phyloP scores from a whole-genome alignment of 2,797 vertebrate genomes.

The Peromyscus melanophrys region DNA sequence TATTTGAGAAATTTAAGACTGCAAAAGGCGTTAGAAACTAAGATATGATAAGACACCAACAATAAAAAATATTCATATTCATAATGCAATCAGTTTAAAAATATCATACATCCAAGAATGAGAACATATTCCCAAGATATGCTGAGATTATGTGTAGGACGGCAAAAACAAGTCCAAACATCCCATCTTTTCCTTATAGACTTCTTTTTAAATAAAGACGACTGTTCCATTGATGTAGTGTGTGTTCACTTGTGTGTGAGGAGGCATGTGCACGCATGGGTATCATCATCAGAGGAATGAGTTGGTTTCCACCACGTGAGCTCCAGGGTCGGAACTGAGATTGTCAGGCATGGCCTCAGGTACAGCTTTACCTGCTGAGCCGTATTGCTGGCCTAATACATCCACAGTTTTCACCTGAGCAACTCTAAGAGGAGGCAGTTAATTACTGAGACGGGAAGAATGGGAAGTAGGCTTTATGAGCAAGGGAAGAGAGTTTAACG shows the following conservation, averaged over 20 bases:
- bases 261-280: not conserved
- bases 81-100: not conserved
- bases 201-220: not conserved
- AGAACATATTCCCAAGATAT: not conserved
- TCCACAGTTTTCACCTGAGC: not conserved
- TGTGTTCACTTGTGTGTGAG: not conserved
- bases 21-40: conserved; percentile 52
- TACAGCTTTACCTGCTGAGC: not conserved
- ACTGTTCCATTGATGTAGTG: not conserved
- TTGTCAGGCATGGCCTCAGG: not conserved
- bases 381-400: accelerated
- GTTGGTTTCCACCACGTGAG: not conserved
- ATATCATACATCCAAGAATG: not conserved
- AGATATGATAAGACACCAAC: conserved; percentile 30
- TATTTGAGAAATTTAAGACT: conserved; percentile 39
- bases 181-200: not conserved
- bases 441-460: not conserved
- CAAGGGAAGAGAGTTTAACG: not conserved
- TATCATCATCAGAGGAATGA: too few species aligned
- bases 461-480: not conserved
- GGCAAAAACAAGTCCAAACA: not conserved
- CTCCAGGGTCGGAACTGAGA: not conserved
- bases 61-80: conserved; percentile 11
- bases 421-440: not conserved
- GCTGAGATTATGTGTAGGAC: not conserved